Base-by-base conservation (phyloP, 2,888 invertebrate genomes). In the Platynereis dumerilii region DNA sequence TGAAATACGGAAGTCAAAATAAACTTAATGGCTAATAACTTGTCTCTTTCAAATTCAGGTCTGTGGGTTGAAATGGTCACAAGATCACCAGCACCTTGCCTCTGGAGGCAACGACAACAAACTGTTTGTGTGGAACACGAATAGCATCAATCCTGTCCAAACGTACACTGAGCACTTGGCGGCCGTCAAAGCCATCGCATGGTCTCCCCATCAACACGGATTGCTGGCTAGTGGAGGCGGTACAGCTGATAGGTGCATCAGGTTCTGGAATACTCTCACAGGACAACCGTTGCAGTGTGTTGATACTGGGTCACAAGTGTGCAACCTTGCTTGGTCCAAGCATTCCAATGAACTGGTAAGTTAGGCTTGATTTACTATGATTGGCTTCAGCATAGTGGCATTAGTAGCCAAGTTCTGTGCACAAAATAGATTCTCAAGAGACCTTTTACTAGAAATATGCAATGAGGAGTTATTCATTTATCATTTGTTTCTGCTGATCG, bases 81-180 rank as follows among this genome's bases (percentile, higher is more conserved):
- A 96, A 1, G 98, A 99, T 85, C 94, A 94, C 75, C 94, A 96
- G 85, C 94, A 94, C 81, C 86, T 99, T 63, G 99, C 99, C 0
- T 96, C 96, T 42, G 99, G 99, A 42, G 99, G 98, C 62, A 99
- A 99, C 84, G 99, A 99, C 85, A 96, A 96, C 87, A 90, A 94
- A 78, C 87, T 96, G 60, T 92, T 94, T 84, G 94, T 96, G 7
- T 96, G 96, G 96, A 71, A 69, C 61, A 60, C 63, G 62, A 65
- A 60, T 24, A 63, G 60, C 39, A 44, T 44, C 15, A 74, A 71
- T 24, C 76, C 86, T 15, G 87, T 91, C 73, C 87, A 90, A 0
- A 89, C 90, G 58, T 84, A 80, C 69, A 78, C 81, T 26, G 78
- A 82, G 64, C 85, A 86, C 75, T 76, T 83, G 66, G 84, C 85